Base-by-base conservation (phyloP, 2,797 vertebrate genomes). In the Oryzias sinensis region DNA sequence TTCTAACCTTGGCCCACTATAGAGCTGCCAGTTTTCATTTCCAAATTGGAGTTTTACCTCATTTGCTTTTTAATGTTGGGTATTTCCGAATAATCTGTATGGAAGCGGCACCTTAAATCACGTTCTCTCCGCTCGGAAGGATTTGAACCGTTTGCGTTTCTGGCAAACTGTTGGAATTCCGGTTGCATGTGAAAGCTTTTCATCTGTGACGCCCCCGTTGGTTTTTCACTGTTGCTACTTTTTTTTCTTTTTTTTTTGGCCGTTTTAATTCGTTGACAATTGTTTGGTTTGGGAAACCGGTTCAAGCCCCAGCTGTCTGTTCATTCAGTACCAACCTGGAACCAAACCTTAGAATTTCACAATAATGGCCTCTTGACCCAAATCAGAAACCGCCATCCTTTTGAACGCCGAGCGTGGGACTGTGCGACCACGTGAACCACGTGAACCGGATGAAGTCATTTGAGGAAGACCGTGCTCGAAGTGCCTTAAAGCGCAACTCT, bases 81-180 rank as follows among this genome's bases (percentile, higher is more conserved):
- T 80, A 82, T 87, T 79, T 91, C 84, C 80, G 83, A 69, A 74
- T 85, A 76, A 90, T 88, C 84, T 85, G 84, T 76, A 81, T 88
- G 87, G 84, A 91, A 88, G 81, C 87, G 58, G 87, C 88, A 90
- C 89, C 87, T 92, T 91, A 73, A 80, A 67, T 73, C 49, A 51
- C 77, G 57, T 74, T 85, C 67, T 87, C 61, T 80, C 79, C 48
- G 71, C 73, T 71, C 22, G 42, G 87, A 83, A 77, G 79, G 70
- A 71, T 75, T 69, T 59, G 64, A 53, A 81, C 76, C 72, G 60
- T 79, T 65, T 51, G 58, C 73, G 73, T 68, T 74, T 84, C 86
- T 87, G 87, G 90, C 87, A 89, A 89, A 91, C 90, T 90, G 89
- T 87, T 90, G 90, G 79, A 77, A 76, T 66, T 79, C 78, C 76